phyloP scores from a whole-genome alignment of 2,113 vertebrate species.

The Danio rerio region DNA sequence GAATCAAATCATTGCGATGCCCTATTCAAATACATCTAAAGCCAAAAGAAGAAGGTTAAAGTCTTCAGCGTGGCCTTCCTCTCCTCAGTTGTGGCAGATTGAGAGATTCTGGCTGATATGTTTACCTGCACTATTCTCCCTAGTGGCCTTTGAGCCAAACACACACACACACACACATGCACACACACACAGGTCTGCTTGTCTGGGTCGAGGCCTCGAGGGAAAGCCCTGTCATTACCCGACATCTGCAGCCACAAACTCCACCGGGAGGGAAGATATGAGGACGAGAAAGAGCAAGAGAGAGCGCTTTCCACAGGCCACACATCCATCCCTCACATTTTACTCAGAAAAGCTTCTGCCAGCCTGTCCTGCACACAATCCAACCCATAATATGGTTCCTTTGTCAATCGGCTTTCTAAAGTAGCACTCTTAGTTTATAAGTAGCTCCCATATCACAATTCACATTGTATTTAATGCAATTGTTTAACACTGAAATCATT shows the following conservation, averaged over 20 bases:
- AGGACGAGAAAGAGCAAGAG: conserved; percentile 45
- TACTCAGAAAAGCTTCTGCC: neutral
- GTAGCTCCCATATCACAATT: too few species aligned
- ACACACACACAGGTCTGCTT: conserved; percentile 30
- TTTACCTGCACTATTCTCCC: conserved; percentile 20
- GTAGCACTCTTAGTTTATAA: too few species aligned
- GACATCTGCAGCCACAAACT: conserved; percentile 72
- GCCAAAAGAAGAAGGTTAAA: conserved; percentile 48
- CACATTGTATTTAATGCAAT: too few species aligned
- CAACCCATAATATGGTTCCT: neutral
- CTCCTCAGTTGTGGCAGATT: conserved; percentile 1
- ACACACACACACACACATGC: conserved; percentile 15
- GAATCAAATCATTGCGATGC: conserved; percentile 45
- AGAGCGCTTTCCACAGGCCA: conserved; percentile 13
- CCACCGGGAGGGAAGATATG: conserved; percentile 54
- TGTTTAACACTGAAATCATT: too few species aligned
- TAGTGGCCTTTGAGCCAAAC: conserved; percentile 3
- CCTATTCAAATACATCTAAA: neutral
- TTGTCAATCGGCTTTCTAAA: neutral
- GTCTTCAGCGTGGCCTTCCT: neutral
- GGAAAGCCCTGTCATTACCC: conserved; percentile 72
- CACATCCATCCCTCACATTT: neutral
- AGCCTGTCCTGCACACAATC: neutral
- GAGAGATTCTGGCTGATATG: conserved; percentile 24
- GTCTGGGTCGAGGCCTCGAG: conserved; percentile 57